Evolutionary conservation across 2,888 invertebrate species (phyloP).

Genomic region (Brachyptera putata): DNA sequence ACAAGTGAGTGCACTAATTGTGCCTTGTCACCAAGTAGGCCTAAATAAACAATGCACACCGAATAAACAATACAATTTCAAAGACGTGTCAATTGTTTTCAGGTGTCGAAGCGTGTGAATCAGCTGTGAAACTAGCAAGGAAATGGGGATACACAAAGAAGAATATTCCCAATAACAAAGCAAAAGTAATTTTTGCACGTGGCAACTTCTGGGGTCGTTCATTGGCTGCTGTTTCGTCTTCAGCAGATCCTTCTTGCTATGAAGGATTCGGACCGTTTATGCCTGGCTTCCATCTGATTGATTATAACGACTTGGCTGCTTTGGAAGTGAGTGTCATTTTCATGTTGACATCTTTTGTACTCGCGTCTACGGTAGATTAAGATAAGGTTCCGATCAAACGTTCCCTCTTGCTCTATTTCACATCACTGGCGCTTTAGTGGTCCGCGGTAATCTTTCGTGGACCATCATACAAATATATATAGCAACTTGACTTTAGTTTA

Average conservation of each 20-base stretch:
- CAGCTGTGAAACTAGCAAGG: conserved; percentile 86
- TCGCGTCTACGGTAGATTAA: no score
- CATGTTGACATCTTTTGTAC: neutral
- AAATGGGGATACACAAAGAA: conserved; percentile 92
- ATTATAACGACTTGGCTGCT: conserved; percentile 76
- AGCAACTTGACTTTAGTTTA: no score
- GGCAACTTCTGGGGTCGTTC: conserved; percentile 97
- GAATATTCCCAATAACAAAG: conserved; percentile 74
- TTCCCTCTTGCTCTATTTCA: no score
- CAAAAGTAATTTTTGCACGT: conserved; percentile 84
- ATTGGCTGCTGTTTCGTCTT: conserved; percentile 81
- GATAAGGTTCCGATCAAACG: no score
- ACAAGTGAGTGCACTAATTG: no score
- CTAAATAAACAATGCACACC: no score
- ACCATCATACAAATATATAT: no score
- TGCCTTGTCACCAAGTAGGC: no score
- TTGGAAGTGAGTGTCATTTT: conserved; percentile 60
- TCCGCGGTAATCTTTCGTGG: no score
- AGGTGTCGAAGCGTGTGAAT: conserved; percentile 92
- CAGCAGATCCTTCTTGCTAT: conserved; percentile 80
- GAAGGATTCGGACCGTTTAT: conserved; percentile 86
- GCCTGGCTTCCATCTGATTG: conserved; percentile 81
- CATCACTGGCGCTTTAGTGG: no score
- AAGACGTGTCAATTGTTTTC: conserved; percentile 43
- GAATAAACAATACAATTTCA: no score